These are phyloP conservation scores for Paraescarpia echinospica DNA, from an alignment of 1,140 invertebrate genomes.

Conservation along the genomic window DNA sequence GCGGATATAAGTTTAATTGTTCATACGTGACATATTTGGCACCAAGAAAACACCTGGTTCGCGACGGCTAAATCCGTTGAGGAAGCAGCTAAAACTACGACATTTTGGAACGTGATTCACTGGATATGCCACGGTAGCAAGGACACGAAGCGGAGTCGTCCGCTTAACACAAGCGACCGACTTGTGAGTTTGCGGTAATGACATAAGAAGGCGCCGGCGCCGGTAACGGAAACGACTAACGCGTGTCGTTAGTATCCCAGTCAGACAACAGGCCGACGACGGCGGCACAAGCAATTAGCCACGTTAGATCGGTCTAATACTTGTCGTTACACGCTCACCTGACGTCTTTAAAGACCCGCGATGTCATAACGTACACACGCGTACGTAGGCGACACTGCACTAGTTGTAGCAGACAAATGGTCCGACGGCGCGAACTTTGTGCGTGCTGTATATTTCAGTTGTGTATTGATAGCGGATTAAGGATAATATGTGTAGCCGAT, in stretches of 20 bases:
- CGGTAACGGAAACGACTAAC: background rate
- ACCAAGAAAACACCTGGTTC: no score
- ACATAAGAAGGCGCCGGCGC: background rate
- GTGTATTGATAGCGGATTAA: background rate
- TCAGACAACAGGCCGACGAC: background rate
- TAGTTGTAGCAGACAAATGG: background rate
- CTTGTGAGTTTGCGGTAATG: background rate
- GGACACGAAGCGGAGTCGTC: background rate
- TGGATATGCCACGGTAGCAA: background rate
- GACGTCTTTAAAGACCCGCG: background rate
- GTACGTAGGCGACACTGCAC: background rate
- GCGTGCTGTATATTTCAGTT: background rate
- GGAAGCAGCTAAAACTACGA: background rate
- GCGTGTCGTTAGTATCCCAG: background rate
- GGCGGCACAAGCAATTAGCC: background rate
- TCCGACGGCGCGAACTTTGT: background rate
- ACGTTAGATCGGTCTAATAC: background rate
- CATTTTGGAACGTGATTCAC: background rate
- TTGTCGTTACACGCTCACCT: background rate
- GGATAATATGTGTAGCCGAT: background rate
- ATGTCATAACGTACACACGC: background rate
- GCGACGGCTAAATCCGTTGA: no score
- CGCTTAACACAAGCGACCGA: background rate
- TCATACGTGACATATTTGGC: no score
- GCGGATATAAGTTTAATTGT: no score